These are phyloP conservation scores for Scrobipalpa atriplicella DNA, from an alignment of 2,888 invertebrate species.

Conservation along the genomic window DNA sequence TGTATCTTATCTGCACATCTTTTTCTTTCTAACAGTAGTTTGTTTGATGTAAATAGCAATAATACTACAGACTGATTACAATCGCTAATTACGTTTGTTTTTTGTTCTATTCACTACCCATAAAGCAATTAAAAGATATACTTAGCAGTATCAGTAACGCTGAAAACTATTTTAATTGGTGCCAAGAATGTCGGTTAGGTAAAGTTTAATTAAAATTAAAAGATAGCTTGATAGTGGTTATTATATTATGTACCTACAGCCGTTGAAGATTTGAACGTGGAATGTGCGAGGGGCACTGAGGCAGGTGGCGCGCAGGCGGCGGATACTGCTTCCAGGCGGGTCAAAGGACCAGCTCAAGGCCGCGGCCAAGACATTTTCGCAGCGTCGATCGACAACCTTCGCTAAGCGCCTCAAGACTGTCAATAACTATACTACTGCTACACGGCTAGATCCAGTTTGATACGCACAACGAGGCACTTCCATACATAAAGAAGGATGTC, in stretches of 20 bases:
- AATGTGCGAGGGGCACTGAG: constrained; percentile 56
- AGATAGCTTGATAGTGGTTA: not conserved
- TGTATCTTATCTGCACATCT: constrained; percentile 13
- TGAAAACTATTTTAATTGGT: not conserved
- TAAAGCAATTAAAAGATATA: constrained; percentile 2
- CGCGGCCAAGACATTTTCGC: constrained; percentile 63
- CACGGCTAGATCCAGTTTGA: not conserved
- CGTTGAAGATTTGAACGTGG: constrained; percentile 27
- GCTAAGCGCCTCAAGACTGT: constrained; percentile 53
- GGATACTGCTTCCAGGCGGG: constrained; percentile 61
- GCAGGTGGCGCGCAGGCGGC: constrained; percentile 66
- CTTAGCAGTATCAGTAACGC: constrained; percentile 1
- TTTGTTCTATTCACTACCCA: constrained; percentile 9
- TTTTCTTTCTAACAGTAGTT: constrained; percentile 22
- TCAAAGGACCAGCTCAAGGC: constrained; percentile 77
- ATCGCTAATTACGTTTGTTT: constrained; percentile 3
- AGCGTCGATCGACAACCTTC: constrained; percentile 65
- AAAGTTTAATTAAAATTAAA: not conserved
- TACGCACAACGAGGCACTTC: not conserved
- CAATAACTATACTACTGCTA: constrained; percentile 30
- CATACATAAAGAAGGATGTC: not conserved
- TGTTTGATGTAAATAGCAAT: constrained; percentile 2
- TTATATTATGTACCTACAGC: constrained; percentile 17
- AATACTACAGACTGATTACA: not conserved
- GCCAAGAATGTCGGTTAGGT: not conserved